phyloP scores from a whole-genome alignment of 2,797 vertebrate genomes.

The Taenioides sp. region DNA sequence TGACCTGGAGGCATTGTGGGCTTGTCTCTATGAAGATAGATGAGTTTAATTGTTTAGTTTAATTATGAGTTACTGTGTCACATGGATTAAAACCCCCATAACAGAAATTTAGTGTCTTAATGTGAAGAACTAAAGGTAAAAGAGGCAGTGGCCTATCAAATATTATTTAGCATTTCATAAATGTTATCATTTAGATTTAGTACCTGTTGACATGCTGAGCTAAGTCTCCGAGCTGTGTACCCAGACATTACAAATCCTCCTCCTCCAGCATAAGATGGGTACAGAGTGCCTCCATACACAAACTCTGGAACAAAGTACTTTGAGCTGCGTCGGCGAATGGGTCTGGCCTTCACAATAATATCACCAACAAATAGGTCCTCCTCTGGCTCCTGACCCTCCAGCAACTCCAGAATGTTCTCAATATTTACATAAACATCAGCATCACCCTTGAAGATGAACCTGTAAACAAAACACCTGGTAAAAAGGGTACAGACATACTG shows the following conservation, averaged over 20 bases:
- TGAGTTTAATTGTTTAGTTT: too few species aligned
- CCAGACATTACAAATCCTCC: conserved; percentile 93
- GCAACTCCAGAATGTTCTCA: conserved; percentile 92
- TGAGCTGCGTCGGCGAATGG: conserved; percentile 85
- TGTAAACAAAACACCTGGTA: conserved; percentile 11
- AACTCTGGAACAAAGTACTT: conserved; percentile 94
- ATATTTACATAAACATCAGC: conserved; percentile 93
- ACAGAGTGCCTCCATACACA: conserved; percentile 86
- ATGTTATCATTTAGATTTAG: neutral
- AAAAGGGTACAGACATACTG: neutral
- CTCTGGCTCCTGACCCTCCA: conserved; percentile 67
- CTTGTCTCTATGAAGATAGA: too few species aligned
- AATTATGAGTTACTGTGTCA: neutral
- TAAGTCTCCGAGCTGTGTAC: conserved; percentile 83
- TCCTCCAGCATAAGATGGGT: conserved; percentile 91
- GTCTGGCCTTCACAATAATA: conserved; percentile 89
- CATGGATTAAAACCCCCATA: neutral
- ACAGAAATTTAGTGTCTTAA: neutral
- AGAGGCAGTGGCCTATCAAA: too few species aligned
- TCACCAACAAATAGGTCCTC: conserved; percentile 91
- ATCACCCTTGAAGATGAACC: conserved; percentile 95
- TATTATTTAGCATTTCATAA: neutral
- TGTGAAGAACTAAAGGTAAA: neutral
- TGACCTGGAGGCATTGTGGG: too few species aligned
- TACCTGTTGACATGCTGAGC: conserved; percentile 84